Evolutionary conservation across 2,113 vertebrate genomes (phyloP), one percentile per base, ranked within the genome.

Genomic region (Mormoops blainvillei): DNA sequence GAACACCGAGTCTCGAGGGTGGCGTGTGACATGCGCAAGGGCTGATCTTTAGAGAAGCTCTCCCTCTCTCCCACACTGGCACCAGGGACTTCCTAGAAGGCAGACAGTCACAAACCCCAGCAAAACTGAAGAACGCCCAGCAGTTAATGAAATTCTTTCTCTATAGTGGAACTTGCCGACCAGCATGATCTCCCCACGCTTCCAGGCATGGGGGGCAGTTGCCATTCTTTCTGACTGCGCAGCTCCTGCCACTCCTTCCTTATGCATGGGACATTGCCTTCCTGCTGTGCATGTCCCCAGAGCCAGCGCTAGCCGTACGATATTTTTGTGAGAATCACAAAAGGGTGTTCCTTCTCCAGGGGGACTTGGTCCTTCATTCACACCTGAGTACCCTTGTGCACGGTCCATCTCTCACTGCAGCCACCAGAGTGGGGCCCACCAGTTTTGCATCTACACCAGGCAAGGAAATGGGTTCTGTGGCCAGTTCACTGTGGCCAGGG

Each of bases 301-400:
- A 36, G 43, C 7, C 82, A 61, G 81, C 54, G 18, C 13, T 9
- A 16, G 14, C 48, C n/a, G 33, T 2, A 15, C 4, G 43, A 43
- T 11, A 22, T 33, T 76, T 83, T 38, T 58, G 50, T 7, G 31
- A 67, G 45, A 86, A 45, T 56, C 82, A 36, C 48, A 3, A 1
- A 54, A 78, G 28, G 16, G 71, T 3, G 0, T 28, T 58, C 45
- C n/a, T 86, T n/a, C 70, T 67, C 68, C 18, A 14, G 22, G 26
- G 0, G 0, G 45, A 31, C 33, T 14, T 0, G 0, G 70, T 7
- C 33, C 38, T 38, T 76, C 50, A 50, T 26, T 48, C 41, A n/a
- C 28, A 61, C 33, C 52, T 28, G 16, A 36, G n/a, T 9, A 16
- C 13, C 54, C 41, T n/a, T 2, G 38, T 82, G 56, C 26, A 6